Percentiles rank a stretch among this genome's conserved stretches.
phyloP scores from a whole-genome alignment of 1,140 invertebrate genomes.

The Drosophila equinoxialis region DNA sequence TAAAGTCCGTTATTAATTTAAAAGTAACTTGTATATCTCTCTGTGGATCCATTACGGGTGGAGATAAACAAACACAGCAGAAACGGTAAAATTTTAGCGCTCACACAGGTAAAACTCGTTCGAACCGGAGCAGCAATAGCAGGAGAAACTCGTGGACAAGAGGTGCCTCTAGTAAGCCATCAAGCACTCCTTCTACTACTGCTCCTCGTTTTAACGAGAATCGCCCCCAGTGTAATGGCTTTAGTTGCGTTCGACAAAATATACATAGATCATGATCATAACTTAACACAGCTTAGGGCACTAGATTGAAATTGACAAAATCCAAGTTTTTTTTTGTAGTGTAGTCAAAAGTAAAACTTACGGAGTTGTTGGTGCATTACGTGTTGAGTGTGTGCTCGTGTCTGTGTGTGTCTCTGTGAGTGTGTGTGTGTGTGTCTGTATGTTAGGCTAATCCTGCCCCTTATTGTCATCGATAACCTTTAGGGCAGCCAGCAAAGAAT shows the following conservation, averaged over 20 bases:
- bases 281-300: slow-evolving; percentile 64
- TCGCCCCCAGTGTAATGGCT: slow-evolving; percentile 20
- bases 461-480: slow-evolving; percentile 85
- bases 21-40: background rate
- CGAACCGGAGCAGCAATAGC: background rate
- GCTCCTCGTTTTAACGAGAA: slow-evolving; percentile 7
- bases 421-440: background rate
- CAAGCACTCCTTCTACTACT: slow-evolving; percentile 19
- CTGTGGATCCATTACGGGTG: background rate
- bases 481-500: slow-evolving; percentile 86
- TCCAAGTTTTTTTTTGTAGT: slow-evolving; percentile 11
- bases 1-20: slow-evolving; percentile 17
- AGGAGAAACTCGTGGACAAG: background rate
- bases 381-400: slow-evolving; percentile 11
- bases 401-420: slow-evolving; percentile 5
- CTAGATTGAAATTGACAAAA: slow-evolving; percentile 43
- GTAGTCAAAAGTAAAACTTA: slow-evolving; percentile 32
- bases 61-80: background rate
- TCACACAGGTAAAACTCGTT: background rate
- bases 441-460: slow-evolving; percentile 58
- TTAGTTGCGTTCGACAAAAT: slow-evolving; percentile 61
- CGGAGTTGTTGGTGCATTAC: slow-evolving; percentile 9
- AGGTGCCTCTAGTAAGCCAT: slow-evolving; percentile 18
- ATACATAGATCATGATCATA: slow-evolving; percentile 55
- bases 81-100: slow-evolving; percentile 2